A percentile compares a stretch with the other conserved stretches of the same genome.
phyloP scores from a whole-genome alignment of 1,140 invertebrate species.

The Panulirus ornatus region DNA sequence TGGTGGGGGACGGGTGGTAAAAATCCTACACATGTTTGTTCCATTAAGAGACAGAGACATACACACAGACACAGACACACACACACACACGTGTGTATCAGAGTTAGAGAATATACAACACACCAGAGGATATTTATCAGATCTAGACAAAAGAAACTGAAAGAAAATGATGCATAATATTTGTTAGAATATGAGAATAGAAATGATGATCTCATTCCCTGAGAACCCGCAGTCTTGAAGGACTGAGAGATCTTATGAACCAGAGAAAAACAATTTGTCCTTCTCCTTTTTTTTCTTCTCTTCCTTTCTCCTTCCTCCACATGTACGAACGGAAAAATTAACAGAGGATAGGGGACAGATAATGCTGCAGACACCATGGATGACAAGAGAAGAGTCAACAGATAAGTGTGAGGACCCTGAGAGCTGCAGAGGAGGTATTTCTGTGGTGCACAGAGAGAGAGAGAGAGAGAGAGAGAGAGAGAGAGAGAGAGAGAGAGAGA shows the following conservation, averaged over 20 bases:
- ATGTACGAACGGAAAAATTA: too few species aligned
- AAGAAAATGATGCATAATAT: too few species aligned
- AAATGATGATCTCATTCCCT: too few species aligned
- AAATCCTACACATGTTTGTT: neutral
- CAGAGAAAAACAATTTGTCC: too few species aligned
- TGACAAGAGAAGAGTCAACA: neutral
- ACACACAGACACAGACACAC: slow-evolving; percentile 20
- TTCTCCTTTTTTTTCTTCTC: too few species aligned
- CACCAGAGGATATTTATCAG: too few species aligned
- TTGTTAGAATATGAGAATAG: too few species aligned
- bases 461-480: neutral
- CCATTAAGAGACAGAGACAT: neutral
- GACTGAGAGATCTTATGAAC: too few species aligned
- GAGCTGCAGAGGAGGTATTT: neutral
- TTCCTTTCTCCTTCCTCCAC: too few species aligned
- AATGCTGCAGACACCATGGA: neutral
- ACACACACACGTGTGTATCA: neutral
- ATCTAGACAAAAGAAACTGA: too few species aligned
- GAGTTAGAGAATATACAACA: neutral
- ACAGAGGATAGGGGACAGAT: neutral
- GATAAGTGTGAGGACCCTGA: neutral
- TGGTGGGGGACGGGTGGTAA: neutral
- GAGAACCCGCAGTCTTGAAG: too few species aligned
- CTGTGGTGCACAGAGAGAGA: neutral
- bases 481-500: slow-evolving; percentile 22